A percentile compares a stretch with the other conserved stretches of the same genome.
Conservation (phyloP, 2,888 invertebrate species). For the Tetragonisca angustula region DNA sequence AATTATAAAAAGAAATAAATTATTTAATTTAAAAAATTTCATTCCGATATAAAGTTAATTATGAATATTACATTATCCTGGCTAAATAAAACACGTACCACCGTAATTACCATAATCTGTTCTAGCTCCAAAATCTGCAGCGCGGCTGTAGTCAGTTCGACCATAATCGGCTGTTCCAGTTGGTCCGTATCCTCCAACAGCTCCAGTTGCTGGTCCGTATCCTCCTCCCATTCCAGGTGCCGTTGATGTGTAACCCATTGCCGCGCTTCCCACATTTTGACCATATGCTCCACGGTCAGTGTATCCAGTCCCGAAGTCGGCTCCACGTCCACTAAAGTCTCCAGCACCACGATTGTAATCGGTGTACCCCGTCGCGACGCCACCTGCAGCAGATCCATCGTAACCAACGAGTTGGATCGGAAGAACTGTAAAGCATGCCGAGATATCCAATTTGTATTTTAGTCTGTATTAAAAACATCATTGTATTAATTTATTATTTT, state of each 20-base stretch:
- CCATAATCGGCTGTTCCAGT: conserved; percentile 81
- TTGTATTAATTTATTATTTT: conserved; percentile 56
- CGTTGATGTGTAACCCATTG: conserved; percentile 81
- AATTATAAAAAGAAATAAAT: neutral
- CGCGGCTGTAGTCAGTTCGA: conserved; percentile 80
- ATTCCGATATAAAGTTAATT: neutral
- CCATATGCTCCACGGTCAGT: conserved; percentile 81
- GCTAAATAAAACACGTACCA: conserved; percentile 49
- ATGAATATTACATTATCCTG: neutral
- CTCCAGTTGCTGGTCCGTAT: conserved; percentile 80
- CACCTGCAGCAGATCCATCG: conserved; percentile 79
- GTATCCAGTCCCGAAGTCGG: conserved; percentile 81
- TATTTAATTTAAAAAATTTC: neutral
- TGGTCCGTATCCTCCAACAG: conserved; percentile 81
- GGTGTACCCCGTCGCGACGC: conserved; percentile 80
- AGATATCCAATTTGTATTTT: conserved; percentile 71
- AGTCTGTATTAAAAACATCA: conserved; percentile 57
- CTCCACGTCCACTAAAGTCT: conserved; percentile 80
- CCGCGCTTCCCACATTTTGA: conserved; percentile 80
- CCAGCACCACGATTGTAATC: conserved; percentile 82
- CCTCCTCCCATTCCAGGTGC: conserved; percentile 81
- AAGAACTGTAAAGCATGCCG: conserved; percentile 76
- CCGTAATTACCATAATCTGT: conserved; percentile 79
- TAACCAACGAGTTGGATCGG: conserved; percentile 80
- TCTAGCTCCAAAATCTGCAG: conserved; percentile 79